A percentile compares a stretch with the other conserved stretches of the same genome.
phyloP scores from a whole-genome alignment of 53 echinoderm and acorn worm species.

The Zoroaster sp. region DNA sequence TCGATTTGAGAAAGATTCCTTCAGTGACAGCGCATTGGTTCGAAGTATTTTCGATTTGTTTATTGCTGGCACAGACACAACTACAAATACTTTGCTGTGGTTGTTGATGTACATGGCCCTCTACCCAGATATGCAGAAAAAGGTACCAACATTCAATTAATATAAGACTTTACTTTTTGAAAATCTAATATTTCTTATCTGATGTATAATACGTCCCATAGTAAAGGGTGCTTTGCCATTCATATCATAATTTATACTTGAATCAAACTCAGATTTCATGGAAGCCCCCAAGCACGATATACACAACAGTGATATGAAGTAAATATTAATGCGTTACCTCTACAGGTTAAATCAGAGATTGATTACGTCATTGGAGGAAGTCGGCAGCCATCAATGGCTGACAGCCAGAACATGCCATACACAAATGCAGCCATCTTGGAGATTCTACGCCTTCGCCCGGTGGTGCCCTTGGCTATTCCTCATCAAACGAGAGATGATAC shows the following conservation, averaged over 20 bases:
- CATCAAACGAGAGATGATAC: constrained; percentile 48
- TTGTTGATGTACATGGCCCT: constrained; percentile 40
- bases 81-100: constrained; percentile 28
- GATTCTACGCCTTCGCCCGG: constrained; percentile 62
- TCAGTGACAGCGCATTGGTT: constrained; percentile 3
- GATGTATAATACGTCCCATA: not conserved
- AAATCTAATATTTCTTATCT: not conserved
- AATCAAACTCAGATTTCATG: not conserved
- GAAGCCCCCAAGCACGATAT: not conserved
- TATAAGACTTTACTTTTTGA: not conserved
- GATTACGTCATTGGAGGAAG: constrained; percentile 61
- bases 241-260: not conserved
- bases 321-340: not conserved
- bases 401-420: constrained; percentile 66
- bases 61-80: constrained; percentile 43
- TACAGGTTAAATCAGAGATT: constrained; percentile 64
- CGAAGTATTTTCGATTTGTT: constrained; percentile 41
- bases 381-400: constrained; percentile 59
- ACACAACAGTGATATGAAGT: not conserved
- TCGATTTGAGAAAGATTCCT: not conserved
- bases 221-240: not conserved
- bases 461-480: constrained; percentile 44
- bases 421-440: constrained; percentile 68
- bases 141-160: not conserved
- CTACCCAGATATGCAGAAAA: constrained; percentile 20